phyloP scores from a whole-genome alignment of 2,797 vertebrate species.

The Protosalanx chinensis region DNA sequence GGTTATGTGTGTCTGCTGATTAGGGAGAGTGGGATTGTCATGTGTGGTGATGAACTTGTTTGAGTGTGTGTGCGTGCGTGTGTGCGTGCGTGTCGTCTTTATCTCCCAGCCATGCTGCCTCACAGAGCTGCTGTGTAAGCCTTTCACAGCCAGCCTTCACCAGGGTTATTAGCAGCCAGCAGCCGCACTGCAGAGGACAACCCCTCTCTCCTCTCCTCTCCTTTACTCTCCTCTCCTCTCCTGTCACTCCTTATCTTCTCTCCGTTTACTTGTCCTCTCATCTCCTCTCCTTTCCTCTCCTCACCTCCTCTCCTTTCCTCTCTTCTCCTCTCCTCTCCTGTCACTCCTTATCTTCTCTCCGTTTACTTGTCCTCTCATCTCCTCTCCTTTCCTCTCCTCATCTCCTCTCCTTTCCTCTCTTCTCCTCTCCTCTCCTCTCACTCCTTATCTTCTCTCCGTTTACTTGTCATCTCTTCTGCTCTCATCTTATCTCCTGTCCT shows the following conservation, averaged over 20 bases:
- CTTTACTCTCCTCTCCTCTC: background rate
- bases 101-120: conserved; percentile 17
- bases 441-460: background rate
- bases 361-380: background rate
- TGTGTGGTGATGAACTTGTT: conserved; percentile 5
- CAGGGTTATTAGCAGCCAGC: conserved; percentile 15
- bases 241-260: background rate
- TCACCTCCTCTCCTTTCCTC: background rate
- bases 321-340: background rate
- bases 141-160: conserved; percentile 15
- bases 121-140: conserved; percentile 23
- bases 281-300: background rate
- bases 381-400: background rate
- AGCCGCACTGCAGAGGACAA: conserved; percentile 21
- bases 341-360: background rate
- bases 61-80: conserved; percentile 13
- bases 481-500: background rate
- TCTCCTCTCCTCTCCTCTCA: background rate
- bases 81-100: background rate
- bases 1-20: background rate
- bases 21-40: background rate
- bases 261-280: background rate
- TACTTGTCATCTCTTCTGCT: background rate
- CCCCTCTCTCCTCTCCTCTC: conserved; percentile 2
- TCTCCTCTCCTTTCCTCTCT: background rate